Conservation (phyloP, 1,140 invertebrate genomes). For the Bombus soroeensis region DNA sequence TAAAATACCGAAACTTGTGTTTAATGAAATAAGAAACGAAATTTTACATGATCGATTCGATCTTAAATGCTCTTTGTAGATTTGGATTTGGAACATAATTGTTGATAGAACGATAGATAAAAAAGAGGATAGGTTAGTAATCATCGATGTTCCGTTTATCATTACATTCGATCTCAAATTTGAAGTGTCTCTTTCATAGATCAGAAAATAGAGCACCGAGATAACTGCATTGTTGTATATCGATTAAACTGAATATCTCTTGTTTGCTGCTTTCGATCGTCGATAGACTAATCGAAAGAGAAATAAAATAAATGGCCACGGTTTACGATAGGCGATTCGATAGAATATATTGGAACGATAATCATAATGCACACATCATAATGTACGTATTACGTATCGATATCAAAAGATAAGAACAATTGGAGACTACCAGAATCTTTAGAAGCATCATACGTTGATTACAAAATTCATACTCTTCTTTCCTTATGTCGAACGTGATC, state of each 20-base stretch:
- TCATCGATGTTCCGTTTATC: not conserved
- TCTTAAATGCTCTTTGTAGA: not conserved
- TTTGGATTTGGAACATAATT: not conserved
- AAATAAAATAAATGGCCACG: not conserved
- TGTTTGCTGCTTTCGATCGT: not conserved
- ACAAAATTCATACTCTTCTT: no score
- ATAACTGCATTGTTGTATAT: not conserved
- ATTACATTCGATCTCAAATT: not conserved
- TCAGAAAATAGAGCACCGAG: not conserved
- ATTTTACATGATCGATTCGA: not conserved
- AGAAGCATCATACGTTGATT: no score
- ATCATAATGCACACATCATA: not conserved
- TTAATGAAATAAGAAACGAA: no score
- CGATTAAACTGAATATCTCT: not conserved
- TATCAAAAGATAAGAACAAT: not conserved
- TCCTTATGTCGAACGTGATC: no score
- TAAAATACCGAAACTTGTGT: no score
- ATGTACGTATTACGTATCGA: no score
- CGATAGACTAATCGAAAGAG: not conserved
- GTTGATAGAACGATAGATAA: not conserved
- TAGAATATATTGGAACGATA: not conserved
- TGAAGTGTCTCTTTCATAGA: not conserved
- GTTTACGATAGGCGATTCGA: not conserved
- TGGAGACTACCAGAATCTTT: not conserved
- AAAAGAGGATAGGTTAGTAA: not conserved